Evolutionary conservation across 2,888 invertebrate species (phyloP).

Genomic region (Subacronicta megacephala): DNA sequence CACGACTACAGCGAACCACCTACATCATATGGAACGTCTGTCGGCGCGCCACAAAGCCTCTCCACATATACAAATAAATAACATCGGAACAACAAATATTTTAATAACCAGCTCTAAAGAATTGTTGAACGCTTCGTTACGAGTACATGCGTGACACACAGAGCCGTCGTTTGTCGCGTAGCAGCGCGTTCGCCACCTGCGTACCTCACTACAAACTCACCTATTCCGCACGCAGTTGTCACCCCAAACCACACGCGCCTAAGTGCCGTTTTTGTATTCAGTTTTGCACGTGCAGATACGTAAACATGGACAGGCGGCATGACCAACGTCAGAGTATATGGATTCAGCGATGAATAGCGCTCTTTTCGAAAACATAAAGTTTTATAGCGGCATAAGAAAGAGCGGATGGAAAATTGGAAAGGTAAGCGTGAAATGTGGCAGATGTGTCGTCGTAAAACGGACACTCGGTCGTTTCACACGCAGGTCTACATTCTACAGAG

Average conservation of each 20-base stretch:
- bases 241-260: slow-evolving; percentile 41
- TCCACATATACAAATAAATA: slow-evolving; percentile 87
- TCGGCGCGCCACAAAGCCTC: slow-evolving; percentile 82
- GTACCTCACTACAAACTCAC: slow-evolving; percentile 47
- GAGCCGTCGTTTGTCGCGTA: slow-evolving; percentile 61
- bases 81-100: slow-evolving; percentile 88
- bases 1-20: slow-evolving; percentile 66
- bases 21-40: slow-evolving; percentile 73
- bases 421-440: slow-evolving; percentile 86
- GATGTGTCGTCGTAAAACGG: slow-evolving; percentile 75
- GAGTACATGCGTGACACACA: slow-evolving; percentile 78
- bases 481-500: slow-evolving; percentile 4
- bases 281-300: slow-evolving; percentile 56
- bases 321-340: slow-evolving; percentile 80
- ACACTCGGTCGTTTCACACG: slow-evolving; percentile 38
- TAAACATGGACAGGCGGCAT: slow-evolving; percentile 76
- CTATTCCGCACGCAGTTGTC: slow-evolving; percentile 45
- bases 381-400: slow-evolving; percentile 81
- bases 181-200: slow-evolving; percentile 69
- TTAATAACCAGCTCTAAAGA: slow-evolving; percentile 87
- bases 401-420: slow-evolving; percentile 84
- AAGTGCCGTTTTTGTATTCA: slow-evolving; percentile 56
- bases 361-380: slow-evolving; percentile 82
- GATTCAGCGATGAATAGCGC: slow-evolving; percentile 73
- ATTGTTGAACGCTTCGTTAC: slow-evolving; percentile 83